Evolutionary conservation across 2,113 vertebrate species (phyloP).

Genomic region (Callorhinus ursinus): DNA sequence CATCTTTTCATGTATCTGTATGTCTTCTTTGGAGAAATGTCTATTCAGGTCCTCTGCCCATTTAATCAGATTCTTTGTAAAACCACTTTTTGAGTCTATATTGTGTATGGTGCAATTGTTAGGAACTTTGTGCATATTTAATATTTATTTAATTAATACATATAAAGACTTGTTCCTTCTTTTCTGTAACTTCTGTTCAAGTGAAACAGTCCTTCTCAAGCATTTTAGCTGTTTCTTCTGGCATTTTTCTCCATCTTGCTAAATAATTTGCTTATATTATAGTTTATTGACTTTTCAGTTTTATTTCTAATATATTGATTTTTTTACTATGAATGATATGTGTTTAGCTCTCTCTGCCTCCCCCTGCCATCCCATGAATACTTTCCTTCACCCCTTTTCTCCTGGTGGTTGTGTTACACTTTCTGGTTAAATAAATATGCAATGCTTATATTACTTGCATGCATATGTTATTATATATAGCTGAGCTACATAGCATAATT

Average conservation of each 20-base stretch:
- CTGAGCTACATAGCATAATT: neutral
- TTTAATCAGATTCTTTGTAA: neutral
- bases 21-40: neutral
- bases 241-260: neutral
- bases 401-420: neutral
- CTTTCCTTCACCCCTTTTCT: neutral
- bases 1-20: neutral
- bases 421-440: neutral
- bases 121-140: neutral
- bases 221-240: neutral
- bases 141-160: neutral
- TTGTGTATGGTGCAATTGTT: neutral
- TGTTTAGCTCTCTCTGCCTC: neutral
- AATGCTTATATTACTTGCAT: neutral
- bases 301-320: neutral
- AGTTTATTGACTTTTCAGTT: neutral
- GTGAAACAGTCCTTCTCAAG: neutral
- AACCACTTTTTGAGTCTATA: rapidly evolving
- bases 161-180: neutral
- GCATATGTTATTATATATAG: neutral
- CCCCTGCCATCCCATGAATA: neutral
- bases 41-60: neutral
- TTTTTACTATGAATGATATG: neutral
- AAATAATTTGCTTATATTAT: neutral
- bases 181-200: neutral